Percentiles rank a stretch among this genome's conserved stretches.
Conservation (phyloP, 2,888 invertebrate species). For the Acanthosepion esculentum region DNA sequence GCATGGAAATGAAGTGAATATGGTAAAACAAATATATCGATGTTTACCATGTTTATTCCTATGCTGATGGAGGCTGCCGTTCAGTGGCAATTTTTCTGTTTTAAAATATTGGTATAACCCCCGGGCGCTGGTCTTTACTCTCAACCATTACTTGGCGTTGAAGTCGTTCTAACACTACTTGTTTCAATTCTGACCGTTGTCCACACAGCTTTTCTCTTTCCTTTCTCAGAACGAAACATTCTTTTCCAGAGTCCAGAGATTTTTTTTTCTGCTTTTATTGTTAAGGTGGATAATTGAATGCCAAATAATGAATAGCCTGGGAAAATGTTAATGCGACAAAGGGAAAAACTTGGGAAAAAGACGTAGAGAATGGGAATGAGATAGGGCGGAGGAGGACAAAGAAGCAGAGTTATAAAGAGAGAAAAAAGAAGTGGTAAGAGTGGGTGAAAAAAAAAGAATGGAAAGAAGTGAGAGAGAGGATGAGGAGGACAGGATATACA, state of each 20-base stretch:
- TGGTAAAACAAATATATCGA: no score
- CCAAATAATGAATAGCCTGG: neutral
- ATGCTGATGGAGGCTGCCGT: neutral
- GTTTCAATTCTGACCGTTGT: neutral
- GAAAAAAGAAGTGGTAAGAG: neutral
- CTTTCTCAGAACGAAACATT: neutral
- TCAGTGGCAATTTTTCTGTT: no score
- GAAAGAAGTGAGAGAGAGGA: no score
- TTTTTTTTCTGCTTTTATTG: neutral
- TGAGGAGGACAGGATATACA: no score
- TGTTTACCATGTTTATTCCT: no score
- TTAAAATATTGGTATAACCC: neutral
- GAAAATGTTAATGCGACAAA: neutral
- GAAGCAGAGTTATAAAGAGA: neutral
- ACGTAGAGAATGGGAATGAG: neutral
- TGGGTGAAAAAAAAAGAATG: no score
- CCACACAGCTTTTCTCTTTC: neutral
- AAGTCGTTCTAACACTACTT: neutral
- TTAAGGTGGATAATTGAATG: neutral
- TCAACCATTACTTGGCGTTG: no score
- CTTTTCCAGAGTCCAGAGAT: neutral
- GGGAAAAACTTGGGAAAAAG: neutral
- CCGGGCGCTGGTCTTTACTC: neutral
- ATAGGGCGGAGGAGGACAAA: neutral
- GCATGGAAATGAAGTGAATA: no score